phyloP scores from a whole-genome alignment of 1,140 invertebrate genomes.

The Triops cancriformis region DNA sequence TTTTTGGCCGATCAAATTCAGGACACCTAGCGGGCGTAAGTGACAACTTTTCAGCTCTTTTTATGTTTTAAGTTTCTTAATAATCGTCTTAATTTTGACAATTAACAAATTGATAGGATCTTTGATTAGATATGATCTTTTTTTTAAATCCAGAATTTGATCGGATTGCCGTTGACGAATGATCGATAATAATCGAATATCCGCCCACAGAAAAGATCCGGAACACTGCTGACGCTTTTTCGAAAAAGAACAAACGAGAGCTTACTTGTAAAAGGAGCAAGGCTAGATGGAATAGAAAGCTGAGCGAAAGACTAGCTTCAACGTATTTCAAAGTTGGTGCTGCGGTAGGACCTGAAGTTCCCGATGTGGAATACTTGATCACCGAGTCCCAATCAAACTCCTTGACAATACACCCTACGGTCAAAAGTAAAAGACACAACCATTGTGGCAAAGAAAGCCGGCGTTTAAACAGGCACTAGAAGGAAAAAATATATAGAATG shows the following conservation, averaged over 20 bases:
- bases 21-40: too few relatives aligned
- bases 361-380: slow-evolving; percentile 26
- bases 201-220: too few relatives aligned
- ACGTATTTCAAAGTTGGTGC: background rate
- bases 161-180: too few relatives aligned
- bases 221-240: background rate
- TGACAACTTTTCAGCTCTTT: too few relatives aligned
- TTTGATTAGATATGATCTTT: too few relatives aligned
- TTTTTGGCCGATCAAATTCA: too few relatives aligned
- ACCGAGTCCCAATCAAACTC: slow-evolving; percentile 58
- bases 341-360: background rate
- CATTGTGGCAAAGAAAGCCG: slow-evolving; percentile 74
- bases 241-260: background rate
- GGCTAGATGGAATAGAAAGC: slow-evolving; percentile 26
- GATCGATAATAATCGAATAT: too few relatives aligned
- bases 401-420: slow-evolving; percentile 84
- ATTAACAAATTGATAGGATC: too few relatives aligned
- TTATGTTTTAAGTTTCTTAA: too few relatives aligned
- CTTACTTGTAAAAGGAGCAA: slow-evolving; percentile 22
- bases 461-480: slow-evolving; percentile 75
- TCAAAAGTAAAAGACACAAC: slow-evolving; percentile 76
- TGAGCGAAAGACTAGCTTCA: slow-evolving; percentile 5
- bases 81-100: too few relatives aligned
- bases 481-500: slow-evolving; percentile 7
- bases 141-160: too few relatives aligned